Conservation (phyloP, 2,888 invertebrate genomes). For the Drosophila sordidula region DNA sequence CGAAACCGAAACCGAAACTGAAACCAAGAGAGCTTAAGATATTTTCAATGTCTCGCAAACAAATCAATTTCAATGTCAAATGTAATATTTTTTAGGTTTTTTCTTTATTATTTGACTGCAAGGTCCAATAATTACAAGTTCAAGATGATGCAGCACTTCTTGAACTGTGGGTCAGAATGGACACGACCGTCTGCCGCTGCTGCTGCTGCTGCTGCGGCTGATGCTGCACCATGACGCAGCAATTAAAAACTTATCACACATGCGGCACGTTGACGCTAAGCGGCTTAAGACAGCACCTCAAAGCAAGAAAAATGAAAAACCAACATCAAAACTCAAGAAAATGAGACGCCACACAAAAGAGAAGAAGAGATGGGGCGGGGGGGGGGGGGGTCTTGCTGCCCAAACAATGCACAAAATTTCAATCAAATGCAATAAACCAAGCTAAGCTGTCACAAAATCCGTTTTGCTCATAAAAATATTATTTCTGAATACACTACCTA, state of each 20-base stretch:
- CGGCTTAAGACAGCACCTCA: constrained; percentile 34
- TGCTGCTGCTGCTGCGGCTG: constrained; percentile 21
- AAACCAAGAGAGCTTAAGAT: constrained; percentile 30
- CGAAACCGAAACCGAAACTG: constrained; percentile 3
- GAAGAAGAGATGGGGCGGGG: not conserved
- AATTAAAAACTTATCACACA: constrained; percentile 66
- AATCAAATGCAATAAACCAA: constrained; percentile 67
- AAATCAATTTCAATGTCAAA: constrained; percentile 57
- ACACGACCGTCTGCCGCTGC: constrained; percentile 16
- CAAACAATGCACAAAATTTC: constrained; percentile 45
- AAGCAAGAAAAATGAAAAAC: constrained; percentile 16
- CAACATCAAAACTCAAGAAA: constrained; percentile 23
- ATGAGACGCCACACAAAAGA: not conserved
- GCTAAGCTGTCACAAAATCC: constrained; percentile 66
- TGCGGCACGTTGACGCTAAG: constrained; percentile 53
- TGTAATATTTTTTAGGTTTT: constrained; percentile 35
- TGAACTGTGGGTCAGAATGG: constrained; percentile 21
- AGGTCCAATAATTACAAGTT: constrained; percentile 59
- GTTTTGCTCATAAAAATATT: constrained; percentile 51
- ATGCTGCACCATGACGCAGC: constrained; percentile 58
- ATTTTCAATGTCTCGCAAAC: constrained; percentile 65
- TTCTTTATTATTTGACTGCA: constrained; percentile 22
- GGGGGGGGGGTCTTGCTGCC: not conserved
- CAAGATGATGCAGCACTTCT: constrained; percentile 40
- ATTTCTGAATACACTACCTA: constrained; percentile 20